These are phyloP conservation scores for Stylophora pistillata DNA, from an alignment of 64 coral and sea anemone species.

Conservation along the genomic window DNA sequence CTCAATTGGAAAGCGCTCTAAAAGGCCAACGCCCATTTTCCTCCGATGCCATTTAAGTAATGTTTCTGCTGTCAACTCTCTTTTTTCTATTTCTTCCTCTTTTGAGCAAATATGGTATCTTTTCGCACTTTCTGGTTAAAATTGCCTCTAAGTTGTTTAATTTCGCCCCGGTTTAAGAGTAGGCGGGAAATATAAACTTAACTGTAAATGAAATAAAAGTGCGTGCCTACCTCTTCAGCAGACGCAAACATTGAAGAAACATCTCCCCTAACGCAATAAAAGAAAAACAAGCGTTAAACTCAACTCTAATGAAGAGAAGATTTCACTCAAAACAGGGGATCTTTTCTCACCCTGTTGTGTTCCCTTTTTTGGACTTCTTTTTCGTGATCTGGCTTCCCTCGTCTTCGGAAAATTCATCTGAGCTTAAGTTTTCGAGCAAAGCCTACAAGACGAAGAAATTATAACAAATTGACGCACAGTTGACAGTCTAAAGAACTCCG, in stretches of 20 bases:
- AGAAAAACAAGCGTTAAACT: background rate
- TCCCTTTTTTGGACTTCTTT: constrained; percentile 46
- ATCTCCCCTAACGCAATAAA: background rate
- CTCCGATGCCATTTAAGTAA: too few species aligned
- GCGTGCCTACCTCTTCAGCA: constrained; percentile 44
- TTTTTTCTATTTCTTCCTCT: too few species aligned
- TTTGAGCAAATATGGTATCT: background rate
- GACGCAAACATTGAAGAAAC: constrained; percentile 59
- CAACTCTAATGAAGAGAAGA: background rate
- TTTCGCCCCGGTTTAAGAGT: background rate
- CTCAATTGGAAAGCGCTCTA: too few species aligned
- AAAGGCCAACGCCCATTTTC: too few species aligned
- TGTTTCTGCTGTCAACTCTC: too few species aligned
- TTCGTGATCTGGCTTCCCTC: constrained; percentile 29
- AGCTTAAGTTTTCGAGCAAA: constrained; percentile 72
- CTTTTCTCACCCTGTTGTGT: constrained; percentile 9
- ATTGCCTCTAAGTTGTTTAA: background rate
- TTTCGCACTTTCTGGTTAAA: too few species aligned
- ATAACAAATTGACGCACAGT: background rate
- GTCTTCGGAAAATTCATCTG: constrained; percentile 71
- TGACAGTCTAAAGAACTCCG: background rate
- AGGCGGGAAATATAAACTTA: background rate
- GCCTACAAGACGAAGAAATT: constrained; percentile 8
- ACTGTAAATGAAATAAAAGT: background rate
- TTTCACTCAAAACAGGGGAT: background rate